Percentiles rank a stretch among this genome's conserved stretches.
These are phyloP conservation scores for Ailuropoda melanoleuca DNA, from an alignment of 2,113 vertebrate genomes.

Conservation along the genomic window DNA sequence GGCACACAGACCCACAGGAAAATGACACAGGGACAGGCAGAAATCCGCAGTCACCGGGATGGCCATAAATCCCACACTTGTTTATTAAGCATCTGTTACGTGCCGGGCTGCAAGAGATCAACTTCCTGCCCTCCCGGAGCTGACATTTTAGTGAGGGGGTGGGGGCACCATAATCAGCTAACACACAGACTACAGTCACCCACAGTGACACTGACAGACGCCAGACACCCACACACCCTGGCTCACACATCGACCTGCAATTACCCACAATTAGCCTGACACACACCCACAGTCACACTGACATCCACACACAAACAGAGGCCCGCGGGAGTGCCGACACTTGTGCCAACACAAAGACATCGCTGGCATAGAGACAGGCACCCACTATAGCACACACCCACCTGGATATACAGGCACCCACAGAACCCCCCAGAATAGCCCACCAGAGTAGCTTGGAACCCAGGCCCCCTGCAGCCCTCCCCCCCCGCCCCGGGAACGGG, in stretches of 20 bases:
- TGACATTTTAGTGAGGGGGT: not conserved
- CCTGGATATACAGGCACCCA: not conserved
- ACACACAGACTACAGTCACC: not conserved
- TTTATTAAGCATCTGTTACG: not conserved
- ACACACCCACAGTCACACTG: not conserved
- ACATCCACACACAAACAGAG: conserved; percentile 35
- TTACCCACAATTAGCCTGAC: conserved; percentile 25
- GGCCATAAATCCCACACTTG: not conserved
- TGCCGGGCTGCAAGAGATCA: not conserved
- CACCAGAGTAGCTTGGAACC: not conserved
- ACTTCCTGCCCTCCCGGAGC: not conserved
- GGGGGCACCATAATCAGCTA: not conserved
- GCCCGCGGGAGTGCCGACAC: not conserved
- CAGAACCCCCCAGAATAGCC: not conserved
- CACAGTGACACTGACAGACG: not conserved
- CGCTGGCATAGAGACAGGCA: not conserved
- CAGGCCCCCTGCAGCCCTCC: not conserved
- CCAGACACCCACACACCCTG: not conserved
- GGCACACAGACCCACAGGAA: not conserved
- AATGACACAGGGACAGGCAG: not conserved
- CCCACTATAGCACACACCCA: not conserved
- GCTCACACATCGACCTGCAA: not conserved
- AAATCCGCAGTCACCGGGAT: not conserved
- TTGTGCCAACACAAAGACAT: too few relatives aligned
- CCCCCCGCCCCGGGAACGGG: not conserved